phyloP scores from a whole-genome alignment of 2,797 vertebrate genomes.

The Acanthis flammea region DNA sequence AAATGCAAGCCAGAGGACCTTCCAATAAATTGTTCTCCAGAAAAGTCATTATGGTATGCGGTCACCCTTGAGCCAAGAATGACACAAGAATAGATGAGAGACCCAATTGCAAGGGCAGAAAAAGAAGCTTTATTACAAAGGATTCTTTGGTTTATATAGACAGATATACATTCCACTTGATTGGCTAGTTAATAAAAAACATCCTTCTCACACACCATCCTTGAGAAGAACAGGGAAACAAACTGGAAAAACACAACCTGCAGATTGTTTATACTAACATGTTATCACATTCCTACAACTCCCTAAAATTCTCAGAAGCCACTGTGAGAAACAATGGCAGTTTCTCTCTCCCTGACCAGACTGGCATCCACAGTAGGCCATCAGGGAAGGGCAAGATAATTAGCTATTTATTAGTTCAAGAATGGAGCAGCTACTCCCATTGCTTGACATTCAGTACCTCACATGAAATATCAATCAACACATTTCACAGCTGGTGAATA shows the following conservation, averaged over 20 bases:
- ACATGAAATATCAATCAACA: neutral
- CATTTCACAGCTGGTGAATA: neutral
- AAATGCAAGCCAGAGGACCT: neutral
- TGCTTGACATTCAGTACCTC: neutral
- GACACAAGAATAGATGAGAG: neutral
- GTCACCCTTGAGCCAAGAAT: neutral
- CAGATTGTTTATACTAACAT: neutral
- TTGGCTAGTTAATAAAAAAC: neutral
- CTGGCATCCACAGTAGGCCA: neutral
- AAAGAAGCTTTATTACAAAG: neutral
- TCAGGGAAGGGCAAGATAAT: neutral
- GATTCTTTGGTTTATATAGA: neutral
- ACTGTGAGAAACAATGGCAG: neutral
- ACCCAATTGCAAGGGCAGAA: neutral
- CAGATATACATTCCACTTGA: neutral
- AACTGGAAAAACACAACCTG: neutral
- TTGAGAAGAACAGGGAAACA: neutral
- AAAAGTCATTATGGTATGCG: neutral
- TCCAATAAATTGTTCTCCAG: neutral
- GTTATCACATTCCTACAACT: neutral
- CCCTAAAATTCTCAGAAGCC: neutral
- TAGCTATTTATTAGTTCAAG: neutral
- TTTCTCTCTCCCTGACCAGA: neutral
- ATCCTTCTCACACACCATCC: neutral
- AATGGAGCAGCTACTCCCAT: neutral